phyloP scores from a whole-genome alignment of 2,888 invertebrate species.

The Tuta absoluta region DNA sequence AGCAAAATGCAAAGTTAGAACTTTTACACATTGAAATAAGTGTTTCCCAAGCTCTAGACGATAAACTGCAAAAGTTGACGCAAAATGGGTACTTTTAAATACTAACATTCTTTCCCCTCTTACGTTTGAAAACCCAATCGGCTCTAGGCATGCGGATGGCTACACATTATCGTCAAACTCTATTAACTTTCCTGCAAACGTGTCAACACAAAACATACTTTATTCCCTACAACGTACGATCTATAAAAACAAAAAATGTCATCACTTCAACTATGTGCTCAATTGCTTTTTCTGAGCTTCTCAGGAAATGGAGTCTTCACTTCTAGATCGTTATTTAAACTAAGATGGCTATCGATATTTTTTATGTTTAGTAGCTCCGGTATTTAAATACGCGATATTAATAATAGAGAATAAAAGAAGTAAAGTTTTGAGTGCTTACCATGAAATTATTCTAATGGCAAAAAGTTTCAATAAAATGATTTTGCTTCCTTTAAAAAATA shows the following conservation, averaged over 20 bases:
- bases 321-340: neutral
- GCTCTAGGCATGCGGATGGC: slow-evolving; percentile 1
- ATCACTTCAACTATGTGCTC: neutral
- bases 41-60: neutral
- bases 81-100: neutral
- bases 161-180: neutral
- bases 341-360: neutral
- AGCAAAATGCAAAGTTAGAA: neutral
- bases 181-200: slow-evolving; percentile 10
- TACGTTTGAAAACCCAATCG: neutral
- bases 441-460: too few relatives aligned
- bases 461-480: too few relatives aligned
- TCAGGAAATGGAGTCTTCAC: neutral
- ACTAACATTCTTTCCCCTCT: neutral
- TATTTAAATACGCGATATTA: neutral
- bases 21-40: neutral
- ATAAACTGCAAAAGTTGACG: neutral
- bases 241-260: slow-evolving; percentile 8
- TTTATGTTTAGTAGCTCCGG: neutral
- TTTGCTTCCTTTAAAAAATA: too few relatives aligned
- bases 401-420: neutral
- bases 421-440: too few relatives aligned
- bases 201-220: slow-evolving; percentile 10
- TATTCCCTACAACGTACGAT: neutral
- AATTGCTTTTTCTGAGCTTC: slow-evolving; percentile 15